Percentiles rank a stretch among this genome's conserved stretches.
Conservation (phyloP, 2,113 vertebrate genomes). For the Leptodactylus fuscus region DNA sequence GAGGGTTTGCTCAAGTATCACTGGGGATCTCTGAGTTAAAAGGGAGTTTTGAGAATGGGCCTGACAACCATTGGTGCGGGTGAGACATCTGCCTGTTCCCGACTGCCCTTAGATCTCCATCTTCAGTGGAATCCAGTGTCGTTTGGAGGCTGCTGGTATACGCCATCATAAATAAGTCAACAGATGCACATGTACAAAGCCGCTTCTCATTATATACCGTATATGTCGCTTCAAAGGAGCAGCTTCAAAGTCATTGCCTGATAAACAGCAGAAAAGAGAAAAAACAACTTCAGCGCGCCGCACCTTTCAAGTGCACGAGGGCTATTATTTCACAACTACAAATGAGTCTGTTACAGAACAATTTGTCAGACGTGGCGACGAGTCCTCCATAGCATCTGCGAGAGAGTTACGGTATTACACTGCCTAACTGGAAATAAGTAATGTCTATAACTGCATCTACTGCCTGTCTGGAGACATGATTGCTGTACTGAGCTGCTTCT, state of each 20-base stretch:
- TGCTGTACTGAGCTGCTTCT: not conserved
- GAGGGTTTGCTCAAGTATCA: not conserved
- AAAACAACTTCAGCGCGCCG: not conserved
- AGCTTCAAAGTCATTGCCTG: constrained; percentile 47
- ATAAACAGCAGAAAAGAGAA: constrained; percentile 27
- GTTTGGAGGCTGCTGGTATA: not conserved
- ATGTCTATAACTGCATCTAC: too few relatives aligned
- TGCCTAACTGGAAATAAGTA: too few relatives aligned
- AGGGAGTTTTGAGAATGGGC: not conserved
- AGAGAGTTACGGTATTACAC: too few relatives aligned
- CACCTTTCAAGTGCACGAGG: constrained; percentile 34
- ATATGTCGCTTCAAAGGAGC: constrained; percentile 8
- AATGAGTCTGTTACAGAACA: constrained; percentile 42
- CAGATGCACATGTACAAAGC: constrained; percentile 31
- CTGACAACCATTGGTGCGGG: not conserved
- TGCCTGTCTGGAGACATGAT: not conserved
- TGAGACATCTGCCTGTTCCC: not conserved
- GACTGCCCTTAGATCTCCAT: constrained; percentile 4
- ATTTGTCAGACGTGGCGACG: constrained; percentile 31
- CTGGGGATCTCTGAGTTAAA: not conserved
- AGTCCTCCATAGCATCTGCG: too few relatives aligned
- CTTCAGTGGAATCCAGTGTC: not conserved
- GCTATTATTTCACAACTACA: constrained; percentile 22
- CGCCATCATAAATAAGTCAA: constrained; percentile 31
- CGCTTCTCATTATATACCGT: constrained; percentile 20